Percentiles rank a stretch among this genome's conserved stretches.
Conservation (phyloP, 2,797 vertebrate species). For the Euthynnus affinis region DNA sequence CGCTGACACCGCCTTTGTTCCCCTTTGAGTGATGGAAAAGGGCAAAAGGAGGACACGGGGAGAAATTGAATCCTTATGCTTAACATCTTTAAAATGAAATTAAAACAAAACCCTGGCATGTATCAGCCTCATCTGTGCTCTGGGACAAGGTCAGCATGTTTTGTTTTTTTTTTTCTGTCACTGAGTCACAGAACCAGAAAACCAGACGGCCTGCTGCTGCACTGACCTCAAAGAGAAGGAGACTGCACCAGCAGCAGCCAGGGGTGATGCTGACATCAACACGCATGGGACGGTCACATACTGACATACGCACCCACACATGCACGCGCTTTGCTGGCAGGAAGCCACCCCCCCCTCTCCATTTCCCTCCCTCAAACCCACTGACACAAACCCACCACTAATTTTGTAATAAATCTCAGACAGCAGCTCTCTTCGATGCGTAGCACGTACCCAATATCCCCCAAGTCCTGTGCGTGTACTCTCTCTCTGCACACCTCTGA, state of each 20-base stretch:
- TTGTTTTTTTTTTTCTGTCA: constrained; percentile 6
- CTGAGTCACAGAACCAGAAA: constrained; percentile 61
- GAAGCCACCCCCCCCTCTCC: neutral
- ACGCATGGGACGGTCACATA: constrained; percentile 72
- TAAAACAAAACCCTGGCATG: neutral
- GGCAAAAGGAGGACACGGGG: constrained; percentile 2
- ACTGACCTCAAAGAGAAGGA: constrained; percentile 85
- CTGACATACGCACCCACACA: constrained; percentile 59
- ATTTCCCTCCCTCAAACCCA: constrained; percentile 3
- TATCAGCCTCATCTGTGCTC: constrained; percentile 26
- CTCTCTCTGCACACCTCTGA: constrained; percentile 94
- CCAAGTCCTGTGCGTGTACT: constrained; percentile 96
- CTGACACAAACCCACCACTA: constrained; percentile 17
- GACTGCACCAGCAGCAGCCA: constrained; percentile 82
- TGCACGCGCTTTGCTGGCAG: constrained; percentile 38
- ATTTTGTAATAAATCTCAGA: constrained; percentile 40
- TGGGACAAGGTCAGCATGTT: constrained; percentile 39
- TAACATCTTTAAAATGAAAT: neutral
- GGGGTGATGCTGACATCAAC: constrained; percentile 80
- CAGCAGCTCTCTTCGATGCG: constrained; percentile 20
- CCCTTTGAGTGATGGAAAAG: constrained; percentile 83
- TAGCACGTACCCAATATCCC: constrained; percentile 94
- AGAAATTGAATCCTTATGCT: neutral
- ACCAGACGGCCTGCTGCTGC: constrained; percentile 80
- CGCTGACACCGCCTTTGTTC: constrained; percentile 97